A percentile compares a stretch with the other conserved stretches of the same genome.
Conservation (phyloP, 2,113 vertebrate species). For the Jaculus jaculus region DNA sequence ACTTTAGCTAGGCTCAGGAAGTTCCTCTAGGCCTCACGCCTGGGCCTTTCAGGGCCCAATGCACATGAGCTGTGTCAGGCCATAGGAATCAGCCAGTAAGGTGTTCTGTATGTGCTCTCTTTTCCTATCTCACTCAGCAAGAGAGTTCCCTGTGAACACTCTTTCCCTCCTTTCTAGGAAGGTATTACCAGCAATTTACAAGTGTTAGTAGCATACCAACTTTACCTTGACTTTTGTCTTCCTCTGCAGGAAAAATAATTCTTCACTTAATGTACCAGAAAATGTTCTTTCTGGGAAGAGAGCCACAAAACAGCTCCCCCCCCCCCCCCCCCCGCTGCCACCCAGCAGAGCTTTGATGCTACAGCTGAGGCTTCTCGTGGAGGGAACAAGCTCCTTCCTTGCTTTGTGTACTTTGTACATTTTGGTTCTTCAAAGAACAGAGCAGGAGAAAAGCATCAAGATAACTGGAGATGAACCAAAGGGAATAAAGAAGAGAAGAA, state of each 20-base stretch:
- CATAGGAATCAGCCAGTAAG: not conserved
- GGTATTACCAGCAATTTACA: not conserved
- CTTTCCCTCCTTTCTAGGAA: not conserved
- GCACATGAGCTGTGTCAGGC: not conserved
- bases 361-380: not conserved
- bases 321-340: not conserved
- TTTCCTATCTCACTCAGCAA: not conserved
- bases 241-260: not conserved
- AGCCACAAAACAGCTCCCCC: no score
- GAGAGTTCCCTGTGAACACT: not conserved
- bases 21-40: no score
- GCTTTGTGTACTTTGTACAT: no score
- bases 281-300: not conserved
- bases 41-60: no score
- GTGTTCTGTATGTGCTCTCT: no score
- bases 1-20: no score
- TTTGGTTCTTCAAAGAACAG: no score
- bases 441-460: not conserved
- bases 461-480: not conserved
- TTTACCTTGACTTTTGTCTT: not conserved
- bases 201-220: not conserved
- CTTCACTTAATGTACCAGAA: not conserved
- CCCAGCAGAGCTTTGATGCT: not conserved
- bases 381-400: not conserved
- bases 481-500: not conserved